Evolutionary conservation across 2,797 vertebrate species (phyloP), one percentile per base, ranked within the genome.

Genomic region (Selene dorsalis): DNA sequence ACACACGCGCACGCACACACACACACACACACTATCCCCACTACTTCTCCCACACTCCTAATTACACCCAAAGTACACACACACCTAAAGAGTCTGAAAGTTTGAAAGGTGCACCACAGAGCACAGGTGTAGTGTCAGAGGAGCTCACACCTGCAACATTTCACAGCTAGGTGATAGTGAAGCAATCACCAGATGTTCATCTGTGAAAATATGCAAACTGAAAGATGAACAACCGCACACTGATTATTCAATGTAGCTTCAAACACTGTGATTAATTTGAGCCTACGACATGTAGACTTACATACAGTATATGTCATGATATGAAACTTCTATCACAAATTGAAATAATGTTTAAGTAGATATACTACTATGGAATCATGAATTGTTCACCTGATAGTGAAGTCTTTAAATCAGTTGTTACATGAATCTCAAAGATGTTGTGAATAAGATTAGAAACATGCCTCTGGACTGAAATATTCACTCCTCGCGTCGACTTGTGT

Each of bases 261-360:
- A 62, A 88, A 88, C 88, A 92, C 91, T 92, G 91, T 88, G 83
- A 91, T 59, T 32, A 53, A 52, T 26, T 41, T 50, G 68, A 22
- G 76, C 52, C 75, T 70, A 9, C 74, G 56, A 38, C 32, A 57
- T 52, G 60, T 58, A 84, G 55, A 77, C 45, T 67, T 30, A 18
- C 43, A 26, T n/a, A 43, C 18, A 65, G 24, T 35, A 18, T 48
- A 41, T 24, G 58, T 71, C 28, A 18, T 32, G 3, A 50, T 45
- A 32, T 35, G 56, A 8, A 24, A 9, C 9, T 17, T 58, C 60
- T 14, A 58, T 53, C 59, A 10, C 53, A 7, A 30, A 59, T 38
- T 41, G 18, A 22, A 4, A 10, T 66, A 67, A 41, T n/a, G 47
- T 47, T 3, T 7, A 47, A 5, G 6, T 41, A 38, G 9, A 58